Evolutionary conservation across 2,113 vertebrate genomes (phyloP).

Genomic region (Pterocles burchelli): DNA sequence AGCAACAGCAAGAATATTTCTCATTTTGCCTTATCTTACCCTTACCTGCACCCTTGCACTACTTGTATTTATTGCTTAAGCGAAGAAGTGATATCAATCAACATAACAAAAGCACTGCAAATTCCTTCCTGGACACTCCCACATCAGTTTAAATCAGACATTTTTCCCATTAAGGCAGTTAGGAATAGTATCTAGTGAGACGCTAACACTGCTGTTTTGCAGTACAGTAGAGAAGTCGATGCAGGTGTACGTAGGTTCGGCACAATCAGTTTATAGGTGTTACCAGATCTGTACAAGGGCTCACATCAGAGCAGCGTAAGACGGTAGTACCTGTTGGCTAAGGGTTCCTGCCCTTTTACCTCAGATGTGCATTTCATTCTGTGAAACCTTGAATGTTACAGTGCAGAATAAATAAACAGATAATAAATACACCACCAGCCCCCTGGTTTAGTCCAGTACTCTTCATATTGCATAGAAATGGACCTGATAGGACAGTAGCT

Average conservation of each 20-base stretch:
- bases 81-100: neutral
- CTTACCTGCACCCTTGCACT: neutral
- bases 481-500: neutral
- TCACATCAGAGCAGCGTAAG: neutral
- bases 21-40: neutral
- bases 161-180: neutral
- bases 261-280: neutral
- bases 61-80: neutral
- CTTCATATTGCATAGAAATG: neutral
- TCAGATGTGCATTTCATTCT: neutral
- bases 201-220: neutral
- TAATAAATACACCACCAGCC: neutral
- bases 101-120: neutral
- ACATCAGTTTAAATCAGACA: neutral
- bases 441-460: neutral
- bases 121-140: neutral
- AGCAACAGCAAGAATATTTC: neutral
- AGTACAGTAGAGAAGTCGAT: accelerated
- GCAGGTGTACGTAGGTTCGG: neutral
- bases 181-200: neutral
- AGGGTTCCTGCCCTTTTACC: neutral
- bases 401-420: neutral
- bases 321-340: accelerated
- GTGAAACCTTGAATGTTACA: neutral
- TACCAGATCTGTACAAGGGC: neutral